Evolutionary conservation across 2,888 invertebrate species (phyloP), one percentile per base, ranked within the genome.

Genomic region (Ommatoiulus sabulosus): DNA sequence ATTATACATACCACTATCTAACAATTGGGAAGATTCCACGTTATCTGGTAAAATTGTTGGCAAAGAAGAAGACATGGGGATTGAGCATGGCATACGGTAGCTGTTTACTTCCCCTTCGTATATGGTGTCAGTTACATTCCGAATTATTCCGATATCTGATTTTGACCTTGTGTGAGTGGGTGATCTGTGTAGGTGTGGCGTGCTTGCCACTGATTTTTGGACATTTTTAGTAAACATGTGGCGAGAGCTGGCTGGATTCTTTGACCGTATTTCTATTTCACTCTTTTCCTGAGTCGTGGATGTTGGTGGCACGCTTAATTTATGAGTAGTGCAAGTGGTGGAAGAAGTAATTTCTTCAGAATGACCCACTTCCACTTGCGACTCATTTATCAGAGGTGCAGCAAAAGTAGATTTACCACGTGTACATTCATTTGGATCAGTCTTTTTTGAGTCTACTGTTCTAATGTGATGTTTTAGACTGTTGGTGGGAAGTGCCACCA

Each of bases 1-100:
- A 4, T 15, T 52, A 15, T 52, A 43, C 84, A 8, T 35, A 86
- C 86, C 48, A 1, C 44, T 44, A n/a, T 44, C 86, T 20, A 86
- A 44, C 10, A n/a, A n/a, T 12, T 24, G 80, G 10, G 80, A 35
- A 4, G 48, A 86, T 24, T 44, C 86, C 44, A 20, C 84, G 15
- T 63, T 24, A 43, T 63, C 24, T 12, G 46, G 88, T 15, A 88
- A 35, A 84, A 52, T 80, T 5, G 63, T 85, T 48, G 88, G 88
- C 44, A 88, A 88, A 7, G 88, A 88, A 46, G 88, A 63, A 35
- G 88, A 88, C 88, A 88, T 88, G 44, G 84, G 88, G 20, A 86
- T 86, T 17, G 86, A 44, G 15, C 20, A 44, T 0, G 86, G 44
- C 8, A 48, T 12, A 12, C 20, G 44, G n/a, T 44, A 46, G 86